Conservation (phyloP, 2,113 vertebrate genomes). For the Azemiops feae region DNA sequence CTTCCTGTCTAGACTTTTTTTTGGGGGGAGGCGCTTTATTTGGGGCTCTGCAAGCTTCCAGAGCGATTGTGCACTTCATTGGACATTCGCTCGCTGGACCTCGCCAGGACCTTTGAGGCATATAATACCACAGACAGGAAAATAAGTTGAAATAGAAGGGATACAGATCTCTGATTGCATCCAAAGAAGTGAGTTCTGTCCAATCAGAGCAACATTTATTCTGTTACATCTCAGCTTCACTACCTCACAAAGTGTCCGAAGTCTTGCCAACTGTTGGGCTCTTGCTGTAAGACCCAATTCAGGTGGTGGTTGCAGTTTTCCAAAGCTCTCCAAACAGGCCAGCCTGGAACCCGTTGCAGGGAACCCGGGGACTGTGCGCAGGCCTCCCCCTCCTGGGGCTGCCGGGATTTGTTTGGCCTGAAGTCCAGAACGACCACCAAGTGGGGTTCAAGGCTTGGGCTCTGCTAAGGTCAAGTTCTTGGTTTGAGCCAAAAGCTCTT, state of each 20-base stretch:
- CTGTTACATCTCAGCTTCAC: not conserved
- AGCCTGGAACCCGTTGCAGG: not conserved
- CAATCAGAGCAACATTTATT: not conserved
- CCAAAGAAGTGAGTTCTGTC: not conserved
- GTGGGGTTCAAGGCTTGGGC: not conserved
- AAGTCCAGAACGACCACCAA: not conserved
- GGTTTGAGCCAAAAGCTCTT: not conserved
- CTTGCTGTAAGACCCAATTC: not conserved
- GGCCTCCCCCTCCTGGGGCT: not conserved
- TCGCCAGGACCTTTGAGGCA: not conserved
- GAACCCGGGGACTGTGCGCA: not conserved
- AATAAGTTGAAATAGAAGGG: not conserved
- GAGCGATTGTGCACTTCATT: too few relatives aligned
- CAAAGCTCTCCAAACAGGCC: not conserved
- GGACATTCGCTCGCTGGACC: too few relatives aligned
- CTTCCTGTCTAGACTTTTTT: too few relatives aligned
- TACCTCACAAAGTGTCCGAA: not conserved
- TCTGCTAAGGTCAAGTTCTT: not conserved
- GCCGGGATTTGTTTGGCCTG: not conserved
- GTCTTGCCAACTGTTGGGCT: not conserved
- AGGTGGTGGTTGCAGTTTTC: not conserved
- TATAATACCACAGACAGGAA: not conserved
- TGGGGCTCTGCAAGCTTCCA: too few relatives aligned
- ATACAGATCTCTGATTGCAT: not conserved
- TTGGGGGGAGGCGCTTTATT: too few relatives aligned